Evolutionary conservation across 2,113 vertebrate species (phyloP), one percentile per base, ranked within the genome.

Genomic region (Corvus cornix): DNA sequence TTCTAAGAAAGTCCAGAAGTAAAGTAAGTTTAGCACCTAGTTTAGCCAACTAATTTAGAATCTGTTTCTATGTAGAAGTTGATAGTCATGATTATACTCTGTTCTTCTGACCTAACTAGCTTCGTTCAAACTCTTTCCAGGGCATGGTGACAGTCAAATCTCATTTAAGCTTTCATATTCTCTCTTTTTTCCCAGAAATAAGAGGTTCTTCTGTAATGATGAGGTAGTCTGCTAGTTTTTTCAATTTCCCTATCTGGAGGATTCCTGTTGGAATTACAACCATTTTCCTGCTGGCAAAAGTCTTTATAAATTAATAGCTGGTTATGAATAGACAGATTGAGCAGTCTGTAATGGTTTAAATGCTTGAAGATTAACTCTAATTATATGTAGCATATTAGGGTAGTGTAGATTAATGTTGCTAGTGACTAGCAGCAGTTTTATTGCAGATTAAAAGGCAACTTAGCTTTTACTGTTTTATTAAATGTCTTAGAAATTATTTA

Each of bases 321-420:
- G 30, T 87, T 95, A 72, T 89, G 66, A 91, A 41, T 93, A 49
- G 51, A 68, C n/a, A 68, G 72, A 96, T 56, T 88, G 72, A 97
- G 49, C 58, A 67, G 27, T 43, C 88, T 88, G 48, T 87, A 95
- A 80, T 94, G 16, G 43, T 39, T 89, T 93, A 92, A 87, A 69
- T 39, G 7, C 41, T 90, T 94, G 43, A 96, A 94, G 70, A 89
- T 92, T 91, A 95, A 17, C 31, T 86, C 22, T 75, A 94, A 95
- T 94, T 97, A 62, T 72, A 63, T 41, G 16, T 73, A 94, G n/a
- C 51, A 70, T 95, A 87, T 90, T 92, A 94, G 80, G 16, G 64
- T 87, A 86, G 51, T n/a, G 37, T 53, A 83, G 13, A 76, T 66
- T 77, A 78, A 84, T 68, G 18, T 83, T 95, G 80, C 55, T 39